Conservation (phyloP, 30 jellyfish, hydroid and myxozoan genomes). For the Nemopilema nomurai region DNA sequence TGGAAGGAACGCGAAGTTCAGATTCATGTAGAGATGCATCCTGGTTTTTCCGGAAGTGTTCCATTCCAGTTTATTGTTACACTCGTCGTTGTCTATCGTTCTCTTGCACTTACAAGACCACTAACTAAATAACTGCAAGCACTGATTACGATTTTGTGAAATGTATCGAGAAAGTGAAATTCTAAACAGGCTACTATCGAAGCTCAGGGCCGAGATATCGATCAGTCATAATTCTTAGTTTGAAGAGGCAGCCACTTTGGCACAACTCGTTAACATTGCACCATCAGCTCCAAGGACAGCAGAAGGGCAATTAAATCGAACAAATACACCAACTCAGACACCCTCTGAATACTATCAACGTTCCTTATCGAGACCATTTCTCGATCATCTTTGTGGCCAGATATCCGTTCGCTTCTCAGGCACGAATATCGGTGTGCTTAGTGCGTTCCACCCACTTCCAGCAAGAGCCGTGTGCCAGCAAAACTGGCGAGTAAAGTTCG, state of each 20-base stretch:
- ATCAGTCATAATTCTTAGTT: constrained; percentile 20
- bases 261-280: constrained; percentile 30
- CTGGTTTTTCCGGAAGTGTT: constrained; percentile 9
- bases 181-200: constrained; percentile 4
- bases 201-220: constrained; percentile 13
- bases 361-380: constrained; percentile 25
- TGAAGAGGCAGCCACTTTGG: constrained; percentile 33
- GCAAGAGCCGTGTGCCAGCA: background rate
- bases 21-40: constrained; percentile 44
- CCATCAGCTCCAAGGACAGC: constrained; percentile 60
- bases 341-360: constrained; percentile 43
- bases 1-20: constrained; percentile 28
- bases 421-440: constrained; percentile 20
- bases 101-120: constrained; percentile 27
- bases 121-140: constrained; percentile 55
- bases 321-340: constrained; percentile 32
- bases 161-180: constrained; percentile 24
- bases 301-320: constrained; percentile 20
- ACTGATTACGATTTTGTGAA: constrained; percentile 23
- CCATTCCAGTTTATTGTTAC: constrained; percentile 30
- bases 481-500: constrained; percentile 26
- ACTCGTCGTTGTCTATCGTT: constrained; percentile 41
- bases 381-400: constrained; percentile 30
- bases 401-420: constrained; percentile 26
- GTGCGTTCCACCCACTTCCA: constrained; percentile 42